Conservation (phyloP, 92 coral and sea anemone genomes). For the Diadumene lineata region DNA sequence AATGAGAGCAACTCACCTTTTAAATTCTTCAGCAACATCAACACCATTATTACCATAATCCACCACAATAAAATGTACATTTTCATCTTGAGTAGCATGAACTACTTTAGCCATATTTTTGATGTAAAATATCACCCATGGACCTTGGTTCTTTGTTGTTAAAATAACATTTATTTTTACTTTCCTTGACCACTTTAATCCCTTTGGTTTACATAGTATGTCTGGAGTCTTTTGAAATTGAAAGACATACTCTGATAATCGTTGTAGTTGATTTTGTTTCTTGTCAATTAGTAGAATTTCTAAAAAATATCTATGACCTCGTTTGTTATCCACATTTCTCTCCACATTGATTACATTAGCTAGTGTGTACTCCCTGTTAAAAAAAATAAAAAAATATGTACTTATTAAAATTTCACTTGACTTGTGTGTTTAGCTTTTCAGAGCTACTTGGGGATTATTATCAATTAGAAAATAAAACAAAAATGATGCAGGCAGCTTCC, state of each 20-base stretch:
- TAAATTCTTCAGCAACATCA: slow-evolving; percentile 51
- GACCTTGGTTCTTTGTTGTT: slow-evolving; percentile 78
- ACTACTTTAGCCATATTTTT: slow-evolving; percentile 59
- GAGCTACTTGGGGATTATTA: not conserved
- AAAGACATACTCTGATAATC: slow-evolving; percentile 58
- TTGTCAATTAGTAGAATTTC: slow-evolving; percentile 57
- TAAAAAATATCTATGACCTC: slow-evolving; percentile 61
- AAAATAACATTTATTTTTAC: slow-evolving; percentile 62
- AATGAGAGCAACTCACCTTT: slow-evolving; percentile 42
- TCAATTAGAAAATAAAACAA: not conserved
- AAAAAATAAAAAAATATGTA: not conserved
- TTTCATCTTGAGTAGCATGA: slow-evolving; percentile 59
- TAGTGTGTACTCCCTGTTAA: slow-evolving; percentile 49
- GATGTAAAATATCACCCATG: slow-evolving; percentile 76
- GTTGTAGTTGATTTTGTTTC: slow-evolving; percentile 18
- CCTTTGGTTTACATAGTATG: slow-evolving; percentile 51
- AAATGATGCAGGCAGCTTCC: not conserved
- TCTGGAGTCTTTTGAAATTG: slow-evolving; percentile 17
- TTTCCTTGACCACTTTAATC: slow-evolving; percentile 52
- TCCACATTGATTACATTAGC: slow-evolving; percentile 57
- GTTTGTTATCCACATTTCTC: slow-evolving; percentile 49
- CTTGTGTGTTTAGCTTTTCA: not conserved
- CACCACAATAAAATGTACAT: slow-evolving; percentile 66
- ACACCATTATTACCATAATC: slow-evolving; percentile 72
- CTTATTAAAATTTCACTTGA: not conserved